Conservation (phyloP, 2,888 invertebrate species). For the Tipula confusa region DNA sequence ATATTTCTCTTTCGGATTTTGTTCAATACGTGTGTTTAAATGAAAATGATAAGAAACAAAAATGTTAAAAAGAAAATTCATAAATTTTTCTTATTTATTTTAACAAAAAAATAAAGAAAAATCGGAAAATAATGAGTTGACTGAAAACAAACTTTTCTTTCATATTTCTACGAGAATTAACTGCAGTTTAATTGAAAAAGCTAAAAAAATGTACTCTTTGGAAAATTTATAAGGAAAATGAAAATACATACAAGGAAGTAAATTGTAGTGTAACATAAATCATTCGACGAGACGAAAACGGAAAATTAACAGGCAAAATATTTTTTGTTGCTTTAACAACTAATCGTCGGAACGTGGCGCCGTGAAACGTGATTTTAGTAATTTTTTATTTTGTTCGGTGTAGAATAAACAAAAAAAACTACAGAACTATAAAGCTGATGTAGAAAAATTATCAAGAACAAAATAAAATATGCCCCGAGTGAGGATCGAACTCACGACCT, state of each 20-base stretch:
- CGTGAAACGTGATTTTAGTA: background rate
- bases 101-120: background rate
- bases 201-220: background rate
- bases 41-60: background rate
- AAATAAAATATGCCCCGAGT: slow-evolving; percentile 46
- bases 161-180: background rate
- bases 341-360: background rate
- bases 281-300: background rate
- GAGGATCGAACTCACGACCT: slow-evolving; percentile 53
- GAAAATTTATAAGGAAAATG: background rate
- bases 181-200: slow-evolving; percentile 5
- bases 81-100: background rate
- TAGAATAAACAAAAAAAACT: background rate
- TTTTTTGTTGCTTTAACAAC: background rate
- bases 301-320: background rate
- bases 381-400: background rate
- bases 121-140: background rate
- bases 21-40: background rate
- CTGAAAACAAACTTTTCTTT: background rate
- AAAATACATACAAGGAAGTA: background rate
- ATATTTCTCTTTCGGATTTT: too few species aligned
- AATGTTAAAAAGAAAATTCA: background rate
- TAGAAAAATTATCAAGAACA: too few species aligned
- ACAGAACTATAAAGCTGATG: too few species aligned
- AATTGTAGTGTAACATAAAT: slow-evolving; percentile 9